Evolutionary conservation across 2,888 invertebrate genomes (phyloP), one percentile per base, ranked within the genome.

Genomic region (Phyllotreta striolata): DNA sequence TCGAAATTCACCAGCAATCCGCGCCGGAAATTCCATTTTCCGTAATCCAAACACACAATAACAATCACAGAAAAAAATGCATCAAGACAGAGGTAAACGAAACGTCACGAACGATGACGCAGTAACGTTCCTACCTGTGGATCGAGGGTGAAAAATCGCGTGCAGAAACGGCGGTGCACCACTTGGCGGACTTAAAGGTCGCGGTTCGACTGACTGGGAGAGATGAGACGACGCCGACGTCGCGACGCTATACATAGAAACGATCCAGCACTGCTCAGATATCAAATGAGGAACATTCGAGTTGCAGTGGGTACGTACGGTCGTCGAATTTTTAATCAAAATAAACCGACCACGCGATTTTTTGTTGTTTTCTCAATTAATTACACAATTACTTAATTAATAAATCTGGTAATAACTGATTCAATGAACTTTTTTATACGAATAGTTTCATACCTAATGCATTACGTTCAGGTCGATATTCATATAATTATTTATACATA

Each of bases 71-170:
- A 35, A 49, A 10, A 54, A 60, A 54, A 60, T 60, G 14, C n/a
- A n/a, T n/a, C n/a, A 60, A 59, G 60, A 44, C 38, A 54, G n/a
- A n/a, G 52, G 24, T 14, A 38, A n/a, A 60, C 54, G 34, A 14
- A 37, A 60, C 54, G 60, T 60, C 52, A 59, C 43, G 12, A 54
- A 65, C 64, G 67, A 56, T 72, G 73, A 73, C 73, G 72, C 64
- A 60, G 60, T 62, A 24, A 44, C 66, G 65, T 61, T 69, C 78
- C 78, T 79, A 79, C 79, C 79, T 79, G 79, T 79, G 77, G 79
- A 77, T 78, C 69, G 76, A 74, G 71, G 74, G 70, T 72, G 72
- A 73, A 77, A 75, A 76, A 74, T 76, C 76, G 76, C 76, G 75
- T 70, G 67, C 68, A 64, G 66, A 72, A 69, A 67, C 68, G 74